Conservation (phyloP, 1,140 invertebrate species). For the Neodiprion virginianus region DNA sequence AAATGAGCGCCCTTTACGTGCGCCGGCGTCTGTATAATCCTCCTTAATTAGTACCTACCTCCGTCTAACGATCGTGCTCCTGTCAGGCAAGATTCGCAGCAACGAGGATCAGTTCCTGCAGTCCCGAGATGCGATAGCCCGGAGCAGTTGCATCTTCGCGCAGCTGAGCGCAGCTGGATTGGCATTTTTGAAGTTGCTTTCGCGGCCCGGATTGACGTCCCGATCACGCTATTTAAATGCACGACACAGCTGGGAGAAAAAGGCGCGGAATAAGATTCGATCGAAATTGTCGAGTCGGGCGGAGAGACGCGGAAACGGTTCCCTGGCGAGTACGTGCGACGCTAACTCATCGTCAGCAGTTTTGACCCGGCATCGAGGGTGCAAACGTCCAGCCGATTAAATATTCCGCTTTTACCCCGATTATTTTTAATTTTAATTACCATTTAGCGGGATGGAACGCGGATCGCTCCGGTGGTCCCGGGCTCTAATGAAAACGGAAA, state of each 20-base stretch:
- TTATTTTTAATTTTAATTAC: conserved; percentile 8
- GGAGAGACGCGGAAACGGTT: neutral
- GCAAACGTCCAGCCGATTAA: neutral
- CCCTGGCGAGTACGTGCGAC: neutral
- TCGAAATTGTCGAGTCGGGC: neutral
- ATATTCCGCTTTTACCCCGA: neutral
- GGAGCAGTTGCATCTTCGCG: no score
- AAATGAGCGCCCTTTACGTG: neutral
- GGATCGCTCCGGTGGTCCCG: neutral
- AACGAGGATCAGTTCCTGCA: no score
- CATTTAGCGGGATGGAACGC: neutral
- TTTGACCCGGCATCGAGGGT: neutral
- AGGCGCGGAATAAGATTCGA: neutral
- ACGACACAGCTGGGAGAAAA: neutral
- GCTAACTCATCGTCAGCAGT: neutral
- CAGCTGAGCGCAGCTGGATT: no score
- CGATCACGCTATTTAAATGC: neutral
- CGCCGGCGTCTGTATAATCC: neutral
- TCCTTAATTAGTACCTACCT: neutral
- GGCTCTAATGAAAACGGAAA: conserved; percentile 1
- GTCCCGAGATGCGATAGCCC: no score
- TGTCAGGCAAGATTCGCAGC: no score
- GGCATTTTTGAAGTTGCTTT: no score
- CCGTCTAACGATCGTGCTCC: neutral
- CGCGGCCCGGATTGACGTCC: neutral